A percentile compares a stretch with the other conserved stretches of the same genome.
Evolutionary conservation across 2,797 vertebrate species (phyloP).

Genomic region (Oreochromis mossambicus): DNA sequence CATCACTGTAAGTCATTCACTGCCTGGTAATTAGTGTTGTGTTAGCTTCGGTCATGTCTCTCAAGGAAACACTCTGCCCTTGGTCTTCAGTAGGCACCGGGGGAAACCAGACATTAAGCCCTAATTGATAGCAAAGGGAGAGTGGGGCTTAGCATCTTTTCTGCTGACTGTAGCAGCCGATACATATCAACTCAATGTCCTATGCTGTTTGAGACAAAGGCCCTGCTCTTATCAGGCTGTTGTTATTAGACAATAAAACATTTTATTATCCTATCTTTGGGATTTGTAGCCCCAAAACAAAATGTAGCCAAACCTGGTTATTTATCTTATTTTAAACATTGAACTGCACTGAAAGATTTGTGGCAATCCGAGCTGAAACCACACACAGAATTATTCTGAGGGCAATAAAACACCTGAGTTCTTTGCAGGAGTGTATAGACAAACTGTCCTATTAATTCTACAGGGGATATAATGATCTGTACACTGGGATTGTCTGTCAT

Average conservation of each 20-base stretch:
- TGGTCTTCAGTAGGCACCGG: conserved; percentile 38
- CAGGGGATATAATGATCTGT: not conserved
- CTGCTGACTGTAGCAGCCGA: conserved; percentile 56
- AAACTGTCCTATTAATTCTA: not conserved
- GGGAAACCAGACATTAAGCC: conserved; percentile 48
- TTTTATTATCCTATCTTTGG: conserved; percentile 7
- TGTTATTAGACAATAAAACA: conserved; percentile 7
- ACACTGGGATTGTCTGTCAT: not conserved
- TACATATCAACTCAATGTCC: conserved; percentile 30
- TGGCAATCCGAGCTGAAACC: not conserved
- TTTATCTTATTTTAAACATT: not conserved
- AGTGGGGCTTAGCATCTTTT: conserved; percentile 42
- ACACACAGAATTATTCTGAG: not conserved
- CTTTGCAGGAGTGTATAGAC: not conserved
- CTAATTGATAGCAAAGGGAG: conserved; percentile 64
- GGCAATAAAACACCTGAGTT: not conserved
- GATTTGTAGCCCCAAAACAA: conserved; percentile 13
- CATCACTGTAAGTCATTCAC: conserved; percentile 23
- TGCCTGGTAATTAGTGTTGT: conserved; percentile 53
- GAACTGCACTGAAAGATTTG: not conserved
- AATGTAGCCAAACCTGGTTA: not conserved
- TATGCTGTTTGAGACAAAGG: conserved; percentile 15
- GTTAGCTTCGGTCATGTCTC: conserved; percentile 41
- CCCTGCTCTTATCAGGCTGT: conserved; percentile 1
- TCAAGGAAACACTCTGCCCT: conserved; percentile 51